Evolutionary conservation across 2,888 invertebrate species (phyloP).

Genomic region (Liopterus haemorrhoidalis): DNA sequence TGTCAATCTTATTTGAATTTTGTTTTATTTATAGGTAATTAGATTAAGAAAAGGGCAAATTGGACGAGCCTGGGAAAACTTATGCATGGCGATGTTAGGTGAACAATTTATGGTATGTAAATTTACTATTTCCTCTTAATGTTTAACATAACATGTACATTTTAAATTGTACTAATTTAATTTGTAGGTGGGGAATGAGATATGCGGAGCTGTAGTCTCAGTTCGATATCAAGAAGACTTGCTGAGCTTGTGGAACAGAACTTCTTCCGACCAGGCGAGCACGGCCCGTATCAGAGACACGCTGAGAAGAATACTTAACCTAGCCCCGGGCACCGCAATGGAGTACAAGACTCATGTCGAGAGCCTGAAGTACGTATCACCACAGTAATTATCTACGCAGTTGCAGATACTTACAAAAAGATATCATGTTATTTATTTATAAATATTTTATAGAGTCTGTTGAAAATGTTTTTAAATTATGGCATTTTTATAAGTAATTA

Average conservation of each 20-base stretch:
- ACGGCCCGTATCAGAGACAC: slow-evolving; percentile 92
- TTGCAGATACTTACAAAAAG: too few relatives aligned
- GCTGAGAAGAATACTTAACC: slow-evolving; percentile 86
- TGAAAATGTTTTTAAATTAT: too few relatives aligned
- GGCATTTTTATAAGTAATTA: too few relatives aligned
- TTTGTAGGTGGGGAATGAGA: slow-evolving; percentile 76
- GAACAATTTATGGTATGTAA: slow-evolving; percentile 86
- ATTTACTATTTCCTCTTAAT: slow-evolving; percentile 6
- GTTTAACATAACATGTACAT: background rate
- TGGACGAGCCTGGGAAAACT: slow-evolving; percentile 96
- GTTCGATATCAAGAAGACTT: slow-evolving; percentile 94
- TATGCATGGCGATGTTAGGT: slow-evolving; percentile 96
- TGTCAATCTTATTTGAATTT: slow-evolving; percentile 7
- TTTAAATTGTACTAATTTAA: slow-evolving; percentile 4
- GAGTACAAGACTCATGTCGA: slow-evolving; percentile 87
- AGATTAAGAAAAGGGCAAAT: slow-evolving; percentile 90
- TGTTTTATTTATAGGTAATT: slow-evolving; percentile 52
- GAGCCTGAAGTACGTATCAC: slow-evolving; percentile 64
- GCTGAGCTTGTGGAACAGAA: slow-evolving; percentile 95
- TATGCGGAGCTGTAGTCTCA: slow-evolving; percentile 96
- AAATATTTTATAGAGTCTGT: slow-evolving; percentile 52
- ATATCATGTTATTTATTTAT: slow-evolving; percentile 23
- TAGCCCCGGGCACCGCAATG: slow-evolving; percentile 86
- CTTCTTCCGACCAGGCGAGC: slow-evolving; percentile 81
- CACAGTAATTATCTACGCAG: slow-evolving; percentile 20